These are phyloP conservation scores for Kryptopterus vitreolus DNA, from an alignment of 2,797 vertebrate species.

Conservation along the genomic window DNA sequence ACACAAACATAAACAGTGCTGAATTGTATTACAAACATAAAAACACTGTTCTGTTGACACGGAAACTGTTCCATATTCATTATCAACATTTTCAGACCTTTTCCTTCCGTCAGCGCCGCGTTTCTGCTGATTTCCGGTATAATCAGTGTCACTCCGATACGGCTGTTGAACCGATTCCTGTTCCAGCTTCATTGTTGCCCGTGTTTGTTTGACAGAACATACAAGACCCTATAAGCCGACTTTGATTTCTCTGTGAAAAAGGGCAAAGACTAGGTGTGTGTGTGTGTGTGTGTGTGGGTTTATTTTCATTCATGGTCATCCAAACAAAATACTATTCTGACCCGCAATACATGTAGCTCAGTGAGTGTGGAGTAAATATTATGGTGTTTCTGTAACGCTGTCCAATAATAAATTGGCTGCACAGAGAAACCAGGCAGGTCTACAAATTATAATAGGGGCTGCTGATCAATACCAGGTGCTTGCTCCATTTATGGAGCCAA, in stretches of 20 bases:
- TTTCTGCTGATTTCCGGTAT: background rate
- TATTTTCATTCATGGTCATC: background rate
- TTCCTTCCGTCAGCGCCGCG: background rate
- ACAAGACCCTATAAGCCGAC: background rate
- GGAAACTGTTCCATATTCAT: too few species aligned
- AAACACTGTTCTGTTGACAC: too few species aligned
- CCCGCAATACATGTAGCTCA: background rate
- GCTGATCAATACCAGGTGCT: constrained; percentile 55
- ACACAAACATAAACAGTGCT: too few species aligned
- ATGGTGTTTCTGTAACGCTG: background rate
- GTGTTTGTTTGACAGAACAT: constrained; percentile 8
- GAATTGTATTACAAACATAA: too few species aligned
- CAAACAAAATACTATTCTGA: background rate
- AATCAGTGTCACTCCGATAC: background rate
- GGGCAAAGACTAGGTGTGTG: background rate
- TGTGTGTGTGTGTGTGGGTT: too few species aligned
- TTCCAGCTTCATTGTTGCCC: background rate
- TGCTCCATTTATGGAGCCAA: constrained; percentile 48
- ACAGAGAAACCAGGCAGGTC: constrained; percentile 31
- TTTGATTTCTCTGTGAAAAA: background rate
- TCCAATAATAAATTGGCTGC: constrained; percentile 1
- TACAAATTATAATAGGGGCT: constrained; percentile 33
- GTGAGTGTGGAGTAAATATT: background rate
- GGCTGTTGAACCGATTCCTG: background rate
- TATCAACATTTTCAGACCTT: too few species aligned